Conservation (phyloP, 2,113 vertebrate genomes). For the Myiopsitta monachus region DNA sequence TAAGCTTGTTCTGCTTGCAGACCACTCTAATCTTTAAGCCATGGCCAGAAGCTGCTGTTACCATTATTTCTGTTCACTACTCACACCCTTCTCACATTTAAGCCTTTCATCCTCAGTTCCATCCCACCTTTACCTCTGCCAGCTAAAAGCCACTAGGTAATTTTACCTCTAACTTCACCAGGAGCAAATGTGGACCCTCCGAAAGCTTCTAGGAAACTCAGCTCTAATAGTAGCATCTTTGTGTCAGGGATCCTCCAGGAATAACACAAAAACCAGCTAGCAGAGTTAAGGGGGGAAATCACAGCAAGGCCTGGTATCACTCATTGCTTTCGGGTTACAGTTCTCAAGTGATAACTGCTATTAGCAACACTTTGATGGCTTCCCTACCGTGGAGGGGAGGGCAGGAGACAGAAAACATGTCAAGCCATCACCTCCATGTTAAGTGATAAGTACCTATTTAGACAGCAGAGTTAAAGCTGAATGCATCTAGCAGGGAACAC, state of each 20-base stretch:
- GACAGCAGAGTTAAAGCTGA: conserved; percentile 71
- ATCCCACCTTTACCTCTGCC: conserved; percentile 28
- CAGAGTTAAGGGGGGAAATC: conserved; percentile 44
- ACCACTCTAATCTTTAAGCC: background rate
- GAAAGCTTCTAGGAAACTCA: conserved; percentile 49
- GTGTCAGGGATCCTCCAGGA: conserved; percentile 21
- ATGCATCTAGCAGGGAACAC: conserved; percentile 67
- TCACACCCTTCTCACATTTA: conserved; percentile 36
- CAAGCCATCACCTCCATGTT: conserved; percentile 74
- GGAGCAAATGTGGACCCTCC: conserved; percentile 2
- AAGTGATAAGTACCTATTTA: conserved; percentile 80
- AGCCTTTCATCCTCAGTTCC: conserved; percentile 23
- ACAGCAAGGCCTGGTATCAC: conserved; percentile 58
- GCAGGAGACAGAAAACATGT: conserved; percentile 72
- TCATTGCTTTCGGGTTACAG: conserved; percentile 69
- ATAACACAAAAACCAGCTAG: conserved; percentile 15
- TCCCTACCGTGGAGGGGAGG: conserved; percentile 69
- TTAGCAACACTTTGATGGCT: conserved; percentile 74
- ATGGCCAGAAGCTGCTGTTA: conserved; percentile 22
- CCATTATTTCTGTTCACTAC: background rate
- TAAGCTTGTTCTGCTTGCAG: background rate
- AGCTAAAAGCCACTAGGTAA: conserved; percentile 32
- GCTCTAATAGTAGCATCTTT: conserved; percentile 33
- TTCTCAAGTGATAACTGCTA: conserved; percentile 77
- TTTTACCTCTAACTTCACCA: background rate